Percentiles rank a stretch among this genome's conserved stretches.
Evolutionary conservation across 1,140 invertebrate species (phyloP).

Genomic region (Frieseomelitta varia): DNA sequence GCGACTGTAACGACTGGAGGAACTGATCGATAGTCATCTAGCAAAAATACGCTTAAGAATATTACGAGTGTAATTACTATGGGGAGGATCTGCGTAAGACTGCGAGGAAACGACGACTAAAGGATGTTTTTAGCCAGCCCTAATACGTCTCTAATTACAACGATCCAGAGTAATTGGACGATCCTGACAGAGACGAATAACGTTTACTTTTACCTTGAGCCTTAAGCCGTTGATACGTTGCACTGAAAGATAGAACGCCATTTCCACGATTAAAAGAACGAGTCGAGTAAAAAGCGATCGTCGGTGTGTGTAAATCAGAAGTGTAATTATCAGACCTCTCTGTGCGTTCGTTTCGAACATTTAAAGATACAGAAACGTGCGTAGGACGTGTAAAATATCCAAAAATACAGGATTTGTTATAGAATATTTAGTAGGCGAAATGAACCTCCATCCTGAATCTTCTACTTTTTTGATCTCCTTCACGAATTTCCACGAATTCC

Average conservation of each 20-base stretch:
- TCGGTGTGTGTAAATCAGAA: background rate
- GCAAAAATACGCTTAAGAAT: background rate
- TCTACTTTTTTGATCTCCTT: no score
- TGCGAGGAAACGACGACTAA: background rate
- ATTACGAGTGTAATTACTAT: background rate
- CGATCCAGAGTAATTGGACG: background rate
- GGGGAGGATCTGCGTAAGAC: background rate
- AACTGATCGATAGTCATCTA: background rate
- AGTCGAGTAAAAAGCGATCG: background rate
- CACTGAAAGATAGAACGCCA: background rate
- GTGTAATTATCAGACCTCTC: background rate
- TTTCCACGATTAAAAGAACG: background rate
- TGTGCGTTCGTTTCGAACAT: no score
- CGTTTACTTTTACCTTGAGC: background rate
- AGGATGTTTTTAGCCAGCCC: background rate
- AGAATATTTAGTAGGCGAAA: no score
- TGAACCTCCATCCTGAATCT: no score
- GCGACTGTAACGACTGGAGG: background rate
- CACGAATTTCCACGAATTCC: no score
- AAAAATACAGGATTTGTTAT: no score
- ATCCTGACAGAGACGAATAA: constrained; percentile 1
- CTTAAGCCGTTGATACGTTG: no score
- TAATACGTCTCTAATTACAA: constrained; percentile 27
- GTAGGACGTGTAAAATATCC: no score
- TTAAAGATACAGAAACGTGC: no score